Evolutionary conservation across 2,113 vertebrate species (phyloP), one percentile per base, ranked within the genome.

Genomic region (Aptenodytes patagonicus): DNA sequence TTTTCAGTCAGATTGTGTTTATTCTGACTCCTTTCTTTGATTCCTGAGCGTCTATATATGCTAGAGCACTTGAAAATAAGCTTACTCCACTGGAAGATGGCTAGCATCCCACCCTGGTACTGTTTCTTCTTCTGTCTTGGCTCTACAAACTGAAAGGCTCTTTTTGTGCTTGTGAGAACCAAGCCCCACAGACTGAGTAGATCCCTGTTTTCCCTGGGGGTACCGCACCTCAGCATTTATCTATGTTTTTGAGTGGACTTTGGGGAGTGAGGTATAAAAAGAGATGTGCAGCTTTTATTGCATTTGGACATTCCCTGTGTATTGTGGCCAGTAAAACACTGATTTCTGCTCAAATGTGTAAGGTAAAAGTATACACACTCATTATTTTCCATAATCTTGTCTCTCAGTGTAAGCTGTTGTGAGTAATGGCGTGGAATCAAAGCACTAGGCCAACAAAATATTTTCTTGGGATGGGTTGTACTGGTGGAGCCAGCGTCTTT

Each of bases 31-130:
- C 32, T 69, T 93, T 84, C 60, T 86, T 96, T 82, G 78, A 89
- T 95, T 95, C 83, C 42, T 51, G 28, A 72, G 52, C 40, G n/a
- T 72, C 89, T 94, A 71, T n/a, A 52, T 70, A 22, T 26, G 11
- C 34, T 77, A 60, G 47, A 96, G 55, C 18, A 9, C 20, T 92
- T 77, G 86, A 83, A 97, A 94, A 93, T 91, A 87, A 97, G 70
- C 86, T 91, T 55, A 72, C 26, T 94, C 28, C 55, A 54, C 65
- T 91, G 82, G 52, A 95, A 89, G 68, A 78, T 65, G 82, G 66
- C 83, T 64, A 47, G 47, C 70, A 90, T 83, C 60, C 31, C 84
- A 78, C 71, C 17, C 17, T 80, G 13, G 1, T 13, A 10, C 19
- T 49, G 69, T 84, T 94, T 94, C 64, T 92, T 64, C 29, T 97